Evolutionary conservation across 1,140 invertebrate genomes (phyloP), one percentile per base, ranked within the genome.

Genomic region (Stegodyphus dumicola): DNA sequence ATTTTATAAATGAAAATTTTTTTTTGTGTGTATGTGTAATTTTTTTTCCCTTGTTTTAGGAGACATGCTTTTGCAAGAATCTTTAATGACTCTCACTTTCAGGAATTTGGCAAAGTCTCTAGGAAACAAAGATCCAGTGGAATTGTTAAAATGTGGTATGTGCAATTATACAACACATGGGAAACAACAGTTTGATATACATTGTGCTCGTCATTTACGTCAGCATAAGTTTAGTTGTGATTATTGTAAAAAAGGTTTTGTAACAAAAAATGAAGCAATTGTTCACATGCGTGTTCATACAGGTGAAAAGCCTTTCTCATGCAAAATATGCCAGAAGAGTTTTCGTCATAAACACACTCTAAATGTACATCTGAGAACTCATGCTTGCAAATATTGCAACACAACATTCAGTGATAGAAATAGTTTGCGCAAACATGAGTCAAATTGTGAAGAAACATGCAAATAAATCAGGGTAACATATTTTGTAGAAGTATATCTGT

Each of bases 321-420:
- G 81, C 11, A 77, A 85, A 49, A 70, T 85, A 15, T 85, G 81
- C 52, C 52, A 60, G n/a, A 85, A 85, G 52, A 77, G 73, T 51
- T 85, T 85, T 70, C 81, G 81, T 15, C 81, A 85, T 15, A 85
- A 85, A 52, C 81, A 85, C 52, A 85, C 81, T 10, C 53, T 85
- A 5, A 85, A 85, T 77, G 81, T 85, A n/a, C 81, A 85, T 60
- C 60, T 85, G n/a, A 85, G 74, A 73, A 85, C 81, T 18, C 81
- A 85, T 60, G 64, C 71, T 6, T 85, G 81, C 51, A 77, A 64
- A 33, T 85, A 75, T 60, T 85, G 81, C 52, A 85, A 56, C 53
- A 85, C 76, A 64, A 56, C 33, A 6, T 85, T 77, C 51, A 66
- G 77, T 49, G 81, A 85, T 56, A 33, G 81, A 52, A 56, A n/a